Evolutionary conservation across 2,888 invertebrate species (phyloP).

Genomic region (Pinctada fucata): DNA sequence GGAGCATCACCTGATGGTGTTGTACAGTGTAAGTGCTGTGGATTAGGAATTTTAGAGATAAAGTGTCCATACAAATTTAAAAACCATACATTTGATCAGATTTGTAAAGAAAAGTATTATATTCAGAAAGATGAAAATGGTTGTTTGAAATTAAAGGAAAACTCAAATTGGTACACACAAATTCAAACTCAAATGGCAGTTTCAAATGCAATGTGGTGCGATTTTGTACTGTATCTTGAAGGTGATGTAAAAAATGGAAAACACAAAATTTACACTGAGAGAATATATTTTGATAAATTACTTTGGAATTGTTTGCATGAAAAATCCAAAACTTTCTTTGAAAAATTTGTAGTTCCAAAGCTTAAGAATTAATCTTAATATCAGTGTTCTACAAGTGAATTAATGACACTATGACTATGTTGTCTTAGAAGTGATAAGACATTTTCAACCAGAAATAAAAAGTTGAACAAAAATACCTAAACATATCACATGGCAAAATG

Average conservation of each 20-base stretch:
- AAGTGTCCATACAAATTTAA: slow-evolving; percentile 20
- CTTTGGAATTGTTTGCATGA: neutral
- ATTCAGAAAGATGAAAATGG: slow-evolving; percentile 4
- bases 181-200: slow-evolving; percentile 15
- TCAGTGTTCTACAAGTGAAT: too few relatives aligned
- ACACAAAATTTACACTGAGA: neutral
- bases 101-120: slow-evolving; percentile 20
- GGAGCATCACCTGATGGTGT: slow-evolving; percentile 19
- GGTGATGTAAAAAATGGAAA: neutral
- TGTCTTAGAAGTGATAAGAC: too few relatives aligned
- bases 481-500: too few relatives aligned
- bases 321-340: neutral
- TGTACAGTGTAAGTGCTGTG: slow-evolving; percentile 19
- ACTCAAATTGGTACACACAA: slow-evolving; percentile 20
- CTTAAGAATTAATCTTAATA: too few relatives aligned
- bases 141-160: slow-evolving; percentile 4
- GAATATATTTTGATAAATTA: neutral
- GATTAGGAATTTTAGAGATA: slow-evolving; percentile 1
- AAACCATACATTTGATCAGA: slow-evolving; percentile 18
- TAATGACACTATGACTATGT: too few relatives aligned
- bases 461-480: too few relatives aligned
- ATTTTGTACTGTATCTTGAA: neutral
- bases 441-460: too few relatives aligned
- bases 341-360: neutral
- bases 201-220: neutral